Evolutionary conservation across 2,113 vertebrate genomes (phyloP).

Genomic region (Cyrtonyx montezumae): DNA sequence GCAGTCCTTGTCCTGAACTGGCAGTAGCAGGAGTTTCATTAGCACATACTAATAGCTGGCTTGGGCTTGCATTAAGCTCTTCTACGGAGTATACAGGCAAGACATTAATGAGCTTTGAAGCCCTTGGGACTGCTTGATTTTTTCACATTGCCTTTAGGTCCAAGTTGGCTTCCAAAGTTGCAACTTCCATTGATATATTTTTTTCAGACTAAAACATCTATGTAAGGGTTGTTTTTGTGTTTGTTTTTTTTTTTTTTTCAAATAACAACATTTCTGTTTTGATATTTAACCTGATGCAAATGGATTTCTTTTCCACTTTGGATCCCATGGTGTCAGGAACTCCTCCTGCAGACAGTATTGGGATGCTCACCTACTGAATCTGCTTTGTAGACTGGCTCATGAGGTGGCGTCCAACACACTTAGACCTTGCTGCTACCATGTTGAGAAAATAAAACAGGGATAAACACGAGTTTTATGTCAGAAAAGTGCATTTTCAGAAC

Average conservation of each 20-base stretch:
- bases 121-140: neutral
- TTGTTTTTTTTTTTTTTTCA: neutral
- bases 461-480: neutral
- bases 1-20: neutral
- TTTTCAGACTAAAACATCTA: neutral
- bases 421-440: neutral
- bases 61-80: neutral
- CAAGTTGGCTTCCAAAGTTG: neutral
- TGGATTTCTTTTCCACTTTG: neutral
- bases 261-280: neutral
- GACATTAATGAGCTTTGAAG: slow-evolving; percentile 22
- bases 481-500: neutral
- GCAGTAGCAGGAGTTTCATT: neutral
- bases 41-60: neutral
- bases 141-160: slow-evolving; percentile 39
- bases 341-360: neutral
- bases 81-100: neutral
- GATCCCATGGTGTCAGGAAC: neutral
- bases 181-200: neutral
- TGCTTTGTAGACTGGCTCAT: neutral
- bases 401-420: neutral
- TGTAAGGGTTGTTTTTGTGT: neutral
- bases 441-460: neutral
- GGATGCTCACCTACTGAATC: neutral
- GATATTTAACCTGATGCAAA: neutral